Evolutionary conservation across 2,113 vertebrate genomes (phyloP).

Genomic region (Phylloscopus whistleri): DNA sequence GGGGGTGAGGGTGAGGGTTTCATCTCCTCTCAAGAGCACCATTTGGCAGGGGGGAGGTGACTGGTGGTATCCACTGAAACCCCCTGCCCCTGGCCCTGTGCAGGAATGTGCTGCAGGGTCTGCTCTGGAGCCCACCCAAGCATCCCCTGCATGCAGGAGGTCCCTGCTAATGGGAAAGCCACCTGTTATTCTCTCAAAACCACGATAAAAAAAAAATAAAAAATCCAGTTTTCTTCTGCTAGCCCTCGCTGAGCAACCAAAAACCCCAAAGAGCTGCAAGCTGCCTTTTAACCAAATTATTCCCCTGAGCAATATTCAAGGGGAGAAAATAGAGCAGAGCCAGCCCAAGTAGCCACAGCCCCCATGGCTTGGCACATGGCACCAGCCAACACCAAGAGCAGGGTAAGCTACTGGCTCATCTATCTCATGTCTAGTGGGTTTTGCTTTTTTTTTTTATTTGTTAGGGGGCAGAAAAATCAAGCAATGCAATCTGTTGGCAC

Average conservation of each 20-base stretch:
- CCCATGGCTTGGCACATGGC: neutral
- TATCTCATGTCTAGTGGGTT: neutral
- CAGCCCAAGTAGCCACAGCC: neutral
- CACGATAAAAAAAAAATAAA: neutral
- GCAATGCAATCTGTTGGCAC: too few species aligned
- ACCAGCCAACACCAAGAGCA: neutral
- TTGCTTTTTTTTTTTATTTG: neutral
- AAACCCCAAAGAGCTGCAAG: neutral
- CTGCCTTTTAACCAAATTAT: neutral
- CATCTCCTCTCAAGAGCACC: fast-evolving
- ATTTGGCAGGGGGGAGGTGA: neutral
- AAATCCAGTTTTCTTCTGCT: neutral
- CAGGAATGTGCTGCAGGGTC: neutral
- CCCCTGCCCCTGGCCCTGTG: neutral
- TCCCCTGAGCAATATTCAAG: neutral
- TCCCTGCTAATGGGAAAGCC: neutral
- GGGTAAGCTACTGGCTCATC: neutral
- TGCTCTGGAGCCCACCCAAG: neutral
- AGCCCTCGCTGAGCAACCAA: neutral
- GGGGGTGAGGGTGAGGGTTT: neutral
- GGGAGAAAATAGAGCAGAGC: neutral
- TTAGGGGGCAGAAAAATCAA: neutral
- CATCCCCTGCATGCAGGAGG: neutral
- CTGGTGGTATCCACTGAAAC: fast-evolving
- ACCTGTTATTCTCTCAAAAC: neutral